These are phyloP conservation scores for Galleria mellonella DNA, from an alignment of 1,140 invertebrate genomes.

Conservation along the genomic window DNA sequence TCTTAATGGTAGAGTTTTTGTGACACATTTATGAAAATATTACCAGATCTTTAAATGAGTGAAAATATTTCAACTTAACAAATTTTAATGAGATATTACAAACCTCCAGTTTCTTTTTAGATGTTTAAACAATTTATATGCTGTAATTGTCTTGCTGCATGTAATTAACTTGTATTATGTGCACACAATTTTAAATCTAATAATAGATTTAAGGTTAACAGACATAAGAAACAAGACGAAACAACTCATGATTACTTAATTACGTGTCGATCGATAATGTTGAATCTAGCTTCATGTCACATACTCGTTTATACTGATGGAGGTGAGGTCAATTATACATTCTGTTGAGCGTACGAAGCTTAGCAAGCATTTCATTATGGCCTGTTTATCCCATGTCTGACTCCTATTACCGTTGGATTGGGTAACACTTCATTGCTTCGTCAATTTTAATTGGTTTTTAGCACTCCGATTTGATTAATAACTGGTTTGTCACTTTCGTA, in stretches of 20 bases:
- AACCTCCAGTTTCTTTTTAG: too few species aligned
- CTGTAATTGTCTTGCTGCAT: too few species aligned
- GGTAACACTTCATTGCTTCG: slow-evolving; percentile 27
- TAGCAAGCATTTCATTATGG: slow-evolving; percentile 23
- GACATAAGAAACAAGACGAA: slow-evolving; percentile 2
- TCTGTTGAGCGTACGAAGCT: slow-evolving; percentile 20
- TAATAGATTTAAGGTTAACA: not conserved
- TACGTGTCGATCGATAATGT: slow-evolving; percentile 12
- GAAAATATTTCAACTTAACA: too few species aligned
- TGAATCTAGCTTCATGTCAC: slow-evolving; percentile 24
- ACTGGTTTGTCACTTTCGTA: slow-evolving; percentile 18
- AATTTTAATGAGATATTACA: too few species aligned
- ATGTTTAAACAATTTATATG: too few species aligned
- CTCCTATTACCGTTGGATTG: slow-evolving; percentile 24
- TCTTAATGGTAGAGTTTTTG: too few species aligned
- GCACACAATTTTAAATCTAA: too few species aligned
- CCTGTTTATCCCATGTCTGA: slow-evolving; percentile 18
- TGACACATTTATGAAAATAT: too few species aligned
- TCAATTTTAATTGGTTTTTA: slow-evolving; percentile 48
- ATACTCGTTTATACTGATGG: slow-evolving; percentile 34
- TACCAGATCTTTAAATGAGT: too few species aligned
- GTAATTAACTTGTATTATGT: too few species aligned
- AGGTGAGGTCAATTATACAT: slow-evolving; percentile 40
- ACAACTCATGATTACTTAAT: slow-evolving; percentile 10
- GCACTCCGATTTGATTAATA: slow-evolving; percentile 38